Conservation (phyloP, 2,113 vertebrate genomes). For the Trematomus loennbergii region DNA sequence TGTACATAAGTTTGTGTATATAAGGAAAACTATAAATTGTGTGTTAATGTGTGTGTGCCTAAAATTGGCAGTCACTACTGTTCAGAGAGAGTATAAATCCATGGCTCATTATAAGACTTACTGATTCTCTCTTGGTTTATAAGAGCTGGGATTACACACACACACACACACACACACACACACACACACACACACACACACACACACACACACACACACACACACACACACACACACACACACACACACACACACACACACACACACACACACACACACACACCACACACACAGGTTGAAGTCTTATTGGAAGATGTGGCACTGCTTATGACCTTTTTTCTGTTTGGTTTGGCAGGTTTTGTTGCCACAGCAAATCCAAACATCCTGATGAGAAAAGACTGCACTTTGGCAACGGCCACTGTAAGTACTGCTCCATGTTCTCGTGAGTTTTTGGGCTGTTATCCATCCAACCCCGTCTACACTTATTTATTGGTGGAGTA, state of each 20-base stretch:
- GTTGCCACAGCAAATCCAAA: constrained; percentile 96
- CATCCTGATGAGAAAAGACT: constrained; percentile 96
- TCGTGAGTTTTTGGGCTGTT: neutral
- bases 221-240: constrained; percentile 12
- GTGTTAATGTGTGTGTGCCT: constrained; percentile 32
- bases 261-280: constrained; percentile 13
- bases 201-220: constrained; percentile 45
- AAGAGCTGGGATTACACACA: constrained; percentile 69
- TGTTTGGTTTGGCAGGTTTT: constrained; percentile 89
- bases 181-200: constrained; percentile 12
- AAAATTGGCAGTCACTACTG: constrained; percentile 67
- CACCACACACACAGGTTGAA: constrained; percentile 34
- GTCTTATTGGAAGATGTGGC: constrained; percentile 58
- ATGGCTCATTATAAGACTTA: constrained; percentile 75
- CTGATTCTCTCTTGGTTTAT: constrained; percentile 74
- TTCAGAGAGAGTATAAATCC: constrained; percentile 76
- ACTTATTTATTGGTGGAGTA: neutral
- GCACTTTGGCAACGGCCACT: constrained; percentile 95
- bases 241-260: constrained; percentile 12
- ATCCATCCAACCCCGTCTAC: constrained; percentile 8
- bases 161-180: constrained; percentile 20
- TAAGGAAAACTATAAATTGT: constrained; percentile 5
- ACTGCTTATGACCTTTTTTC: constrained; percentile 65
- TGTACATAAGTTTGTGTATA: constrained; percentile 16
- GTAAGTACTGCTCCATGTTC: constrained; percentile 86